Evolutionary conservation across 1,140 invertebrate species (phyloP).

Genomic region (Nasonia giraulti): DNA sequence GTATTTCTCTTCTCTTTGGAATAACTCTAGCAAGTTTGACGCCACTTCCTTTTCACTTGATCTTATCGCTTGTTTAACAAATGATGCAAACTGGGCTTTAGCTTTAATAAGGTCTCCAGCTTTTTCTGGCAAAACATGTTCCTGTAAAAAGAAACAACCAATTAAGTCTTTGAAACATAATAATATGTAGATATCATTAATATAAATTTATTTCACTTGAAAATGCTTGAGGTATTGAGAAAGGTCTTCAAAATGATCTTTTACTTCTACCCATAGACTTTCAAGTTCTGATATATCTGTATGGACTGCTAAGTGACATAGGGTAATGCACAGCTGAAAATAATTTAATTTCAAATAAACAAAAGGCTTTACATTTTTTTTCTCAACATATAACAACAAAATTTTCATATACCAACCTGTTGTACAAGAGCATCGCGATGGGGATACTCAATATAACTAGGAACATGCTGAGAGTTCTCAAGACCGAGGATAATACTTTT

Average conservation of each 20-base stretch:
- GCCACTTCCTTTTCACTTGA: conserved; percentile 63
- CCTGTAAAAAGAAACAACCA: conserved; percentile 60
- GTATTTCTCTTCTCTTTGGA: conserved; percentile 62
- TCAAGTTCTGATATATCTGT: conserved; percentile 65
- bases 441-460: conserved; percentile 86
- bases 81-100: conserved; percentile 62
- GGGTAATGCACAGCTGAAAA: conserved; percentile 69
- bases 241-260: conserved; percentile 67
- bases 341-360: conserved; percentile 42
- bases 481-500: conserved; percentile 80
- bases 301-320: conserved; percentile 65
- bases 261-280: conserved; percentile 66
- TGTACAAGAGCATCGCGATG: conserved; percentile 85
- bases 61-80: conserved; percentile 57
- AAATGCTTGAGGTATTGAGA: conserved; percentile 66
- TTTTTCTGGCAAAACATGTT: conserved; percentile 71
- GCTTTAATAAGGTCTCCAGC: conserved; percentile 67
- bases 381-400: not conserved
- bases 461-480: conserved; percentile 83
- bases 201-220: conserved; percentile 60
- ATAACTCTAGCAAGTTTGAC: conserved; percentile 61
- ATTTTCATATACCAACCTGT: conserved; percentile 71
- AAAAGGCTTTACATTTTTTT: conserved; percentile 18
- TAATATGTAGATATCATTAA: not conserved
- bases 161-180: not conserved